Conservation (phyloP, 2,113 vertebrate species). For the Sterrhoptilus dennistouni region DNA sequence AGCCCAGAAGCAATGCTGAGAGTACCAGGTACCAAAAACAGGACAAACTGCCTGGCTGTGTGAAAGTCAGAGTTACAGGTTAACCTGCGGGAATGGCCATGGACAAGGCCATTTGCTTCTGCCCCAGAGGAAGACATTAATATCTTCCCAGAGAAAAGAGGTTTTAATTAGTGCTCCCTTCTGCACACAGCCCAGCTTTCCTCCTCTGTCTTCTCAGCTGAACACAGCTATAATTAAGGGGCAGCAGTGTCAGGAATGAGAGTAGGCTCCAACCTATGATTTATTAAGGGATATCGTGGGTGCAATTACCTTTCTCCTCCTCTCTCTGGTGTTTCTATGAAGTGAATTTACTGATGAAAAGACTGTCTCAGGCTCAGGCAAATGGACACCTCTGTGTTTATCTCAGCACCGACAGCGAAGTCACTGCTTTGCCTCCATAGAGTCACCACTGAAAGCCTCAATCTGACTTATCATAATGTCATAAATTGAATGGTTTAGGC, state of each 20-base stretch:
- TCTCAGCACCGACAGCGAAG: background rate
- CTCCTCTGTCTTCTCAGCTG: background rate
- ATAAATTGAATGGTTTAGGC: background rate
- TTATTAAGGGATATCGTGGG: background rate
- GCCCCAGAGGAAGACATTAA: background rate
- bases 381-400: background rate
- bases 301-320: conserved; percentile 14
- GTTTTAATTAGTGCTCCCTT: conserved; percentile 42
- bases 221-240: conserved; percentile 37
- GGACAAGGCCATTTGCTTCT: background rate
- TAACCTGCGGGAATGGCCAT: background rate
- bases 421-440: background rate
- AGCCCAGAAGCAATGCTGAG: background rate
- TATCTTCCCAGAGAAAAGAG: background rate
- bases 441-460: background rate
- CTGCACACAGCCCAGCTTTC: background rate
- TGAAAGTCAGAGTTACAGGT: background rate
- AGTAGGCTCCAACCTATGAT: conserved; percentile 34
- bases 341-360: background rate
- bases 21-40: background rate
- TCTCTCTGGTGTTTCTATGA: background rate
- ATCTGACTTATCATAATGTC: background rate
- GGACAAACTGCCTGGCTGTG: background rate
- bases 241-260: conserved; percentile 7
- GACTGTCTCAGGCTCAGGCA: background rate